Conservation (phyloP, 2,797 vertebrate species). For the Hipposideros larvatus region DNA sequence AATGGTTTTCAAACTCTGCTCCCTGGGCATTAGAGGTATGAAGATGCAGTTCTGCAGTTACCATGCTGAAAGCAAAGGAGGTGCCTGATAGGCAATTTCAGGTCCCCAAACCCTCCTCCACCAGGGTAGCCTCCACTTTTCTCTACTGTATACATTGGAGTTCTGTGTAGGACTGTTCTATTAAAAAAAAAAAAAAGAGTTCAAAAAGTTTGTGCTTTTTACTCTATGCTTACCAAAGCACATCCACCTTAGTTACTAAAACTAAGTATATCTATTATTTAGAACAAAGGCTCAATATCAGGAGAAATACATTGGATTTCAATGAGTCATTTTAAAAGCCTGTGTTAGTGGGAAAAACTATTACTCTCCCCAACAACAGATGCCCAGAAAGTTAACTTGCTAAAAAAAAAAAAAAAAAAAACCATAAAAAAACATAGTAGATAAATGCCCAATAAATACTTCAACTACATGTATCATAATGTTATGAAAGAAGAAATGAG, state of each 20-base stretch:
- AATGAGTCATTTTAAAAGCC: slow-evolving; percentile 15
- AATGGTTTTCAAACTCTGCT: background rate
- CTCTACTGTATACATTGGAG: background rate
- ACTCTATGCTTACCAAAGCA: background rate
- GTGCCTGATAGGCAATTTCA: background rate
- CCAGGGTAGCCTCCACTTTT: background rate
- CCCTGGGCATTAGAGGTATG: background rate
- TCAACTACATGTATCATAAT: background rate
- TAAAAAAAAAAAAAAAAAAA: background rate
- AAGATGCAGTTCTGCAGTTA: background rate
- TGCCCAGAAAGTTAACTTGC: slow-evolving; percentile 35
- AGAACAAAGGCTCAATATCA: background rate
- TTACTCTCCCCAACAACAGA: background rate
- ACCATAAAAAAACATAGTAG: background rate
- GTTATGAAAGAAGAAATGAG: slow-evolving; percentile 60
- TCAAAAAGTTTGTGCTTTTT: background rate
- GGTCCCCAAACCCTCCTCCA: background rate
- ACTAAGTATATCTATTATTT: background rate
- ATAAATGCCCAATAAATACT: slow-evolving; percentile 32
- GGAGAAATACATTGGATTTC: background rate
- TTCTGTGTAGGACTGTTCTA: background rate
- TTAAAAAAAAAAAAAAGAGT: background rate
- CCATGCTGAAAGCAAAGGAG: background rate
- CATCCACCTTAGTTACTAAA: slow-evolving; percentile 7
- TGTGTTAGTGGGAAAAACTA: background rate